Evolutionary conservation across 2,888 invertebrate species (phyloP), one percentile per base, ranked within the genome.

Genomic region (Coelopa pilipes): DNA sequence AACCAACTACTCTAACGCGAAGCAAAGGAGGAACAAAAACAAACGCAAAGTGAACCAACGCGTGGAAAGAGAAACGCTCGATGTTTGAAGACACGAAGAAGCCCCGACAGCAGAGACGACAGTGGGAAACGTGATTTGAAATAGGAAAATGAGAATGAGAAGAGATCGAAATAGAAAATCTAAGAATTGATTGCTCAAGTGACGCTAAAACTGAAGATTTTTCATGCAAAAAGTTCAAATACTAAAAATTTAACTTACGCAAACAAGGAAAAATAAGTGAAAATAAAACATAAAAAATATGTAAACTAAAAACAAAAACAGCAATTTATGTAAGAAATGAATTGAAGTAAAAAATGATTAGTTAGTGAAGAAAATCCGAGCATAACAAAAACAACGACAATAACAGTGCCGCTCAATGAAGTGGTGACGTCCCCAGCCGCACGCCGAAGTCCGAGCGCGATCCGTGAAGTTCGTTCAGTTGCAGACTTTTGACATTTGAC

Each of bases 401-500:
- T 34, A 46, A 46, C 17, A 12, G n/a, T 47, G 63, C 19, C 46
- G 47, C 46, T 45, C 15, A 13, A 34, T 50, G 45, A 68, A 69
- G n/a, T 50, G 60, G 68, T 73, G 73, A 73, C 68, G 73, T 73
- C 63, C 62, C 67, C 46, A 21, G 17, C n/a, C n/a, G n/a, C 24
- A 24, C 24, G 55, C 15, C 53, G 45, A 53, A 55, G 21, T 24
- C 53, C n/a, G n/a, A 55, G 67, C 55, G 67, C 53, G 55, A 68
- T n/a, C 67, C 53, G 67, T 34, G 55, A 68, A 68, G 24, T 10
- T 13, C 50, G 53, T n/a, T 24, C n/a, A 46, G 53, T 53, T 34
- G 34, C 15, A 55, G 70, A 76, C 76, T 75, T 76, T 74, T 75
- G 74, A 74, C 75, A 67, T 72, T 74, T 65, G 62, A 67, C 71